A percentile compares a stretch with the other conserved stretches of the same genome.
Evolutionary conservation across 1,140 invertebrate species (phyloP).

Genomic region (Lordiphosa collinella): DNA sequence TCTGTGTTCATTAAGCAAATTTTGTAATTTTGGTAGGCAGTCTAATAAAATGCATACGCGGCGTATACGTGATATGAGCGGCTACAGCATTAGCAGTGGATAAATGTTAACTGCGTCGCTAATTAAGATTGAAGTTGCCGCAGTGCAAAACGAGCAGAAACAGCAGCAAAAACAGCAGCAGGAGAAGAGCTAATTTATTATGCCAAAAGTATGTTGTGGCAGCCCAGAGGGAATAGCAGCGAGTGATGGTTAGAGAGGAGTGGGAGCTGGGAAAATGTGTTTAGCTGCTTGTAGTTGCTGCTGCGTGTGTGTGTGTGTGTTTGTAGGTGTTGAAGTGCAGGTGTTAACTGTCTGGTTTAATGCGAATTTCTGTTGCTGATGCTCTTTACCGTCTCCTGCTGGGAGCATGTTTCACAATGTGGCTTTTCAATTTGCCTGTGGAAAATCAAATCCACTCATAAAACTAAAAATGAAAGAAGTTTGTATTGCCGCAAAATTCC

Average conservation of each 20-base stretch:
- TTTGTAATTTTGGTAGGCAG: background rate
- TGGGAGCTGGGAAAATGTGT: slow-evolving; percentile 27
- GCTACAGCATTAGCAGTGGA: slow-evolving; percentile 21
- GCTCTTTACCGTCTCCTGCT: background rate
- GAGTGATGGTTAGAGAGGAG: background rate
- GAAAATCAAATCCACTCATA: slow-evolving; percentile 3
- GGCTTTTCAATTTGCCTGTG: slow-evolving; percentile 8
- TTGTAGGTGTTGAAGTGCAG: slow-evolving; percentile 50
- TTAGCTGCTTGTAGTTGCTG: slow-evolving; percentile 15
- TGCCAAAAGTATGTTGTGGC: slow-evolving; percentile 57
- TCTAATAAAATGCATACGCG: slow-evolving; percentile 41
- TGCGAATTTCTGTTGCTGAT: slow-evolving; percentile 15
- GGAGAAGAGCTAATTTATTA: slow-evolving; percentile 64
- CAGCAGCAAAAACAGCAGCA: slow-evolving; percentile 7
- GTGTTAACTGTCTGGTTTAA: slow-evolving; percentile 54
- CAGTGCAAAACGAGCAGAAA: slow-evolving; percentile 28
- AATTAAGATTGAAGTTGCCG: slow-evolving; percentile 75
- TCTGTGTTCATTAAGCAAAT: background rate
- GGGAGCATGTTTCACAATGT: background rate
- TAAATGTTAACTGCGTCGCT: slow-evolving; percentile 67
- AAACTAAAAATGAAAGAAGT: slow-evolving; percentile 1
- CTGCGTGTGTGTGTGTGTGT: background rate
- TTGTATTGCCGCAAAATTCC: background rate
- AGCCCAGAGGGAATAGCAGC: slow-evolving; percentile 20
- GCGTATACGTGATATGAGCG: slow-evolving; percentile 43